These are phyloP conservation scores for Volucella inflata DNA, from an alignment of 2,888 invertebrate species.

Conservation along the genomic window DNA sequence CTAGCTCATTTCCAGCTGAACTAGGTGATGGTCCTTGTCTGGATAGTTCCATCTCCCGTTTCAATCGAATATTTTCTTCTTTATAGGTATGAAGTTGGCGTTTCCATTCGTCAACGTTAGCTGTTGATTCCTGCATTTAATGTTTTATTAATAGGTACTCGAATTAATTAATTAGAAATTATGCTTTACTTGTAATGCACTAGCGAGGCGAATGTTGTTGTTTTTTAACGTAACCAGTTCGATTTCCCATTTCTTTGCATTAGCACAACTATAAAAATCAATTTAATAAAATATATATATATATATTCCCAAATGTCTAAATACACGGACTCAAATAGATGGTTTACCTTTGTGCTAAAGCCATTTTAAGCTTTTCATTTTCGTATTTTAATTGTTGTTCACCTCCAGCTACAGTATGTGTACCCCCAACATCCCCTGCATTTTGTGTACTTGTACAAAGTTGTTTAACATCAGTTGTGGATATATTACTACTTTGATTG, in stretches of 20 bases:
- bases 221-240: slow-evolving; percentile 97
- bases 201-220: slow-evolving; percentile 97
- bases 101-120: slow-evolving; percentile 99
- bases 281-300: background rate
- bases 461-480: slow-evolving; percentile 51
- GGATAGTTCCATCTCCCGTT: slow-evolving; percentile 89
- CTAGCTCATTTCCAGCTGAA: slow-evolving; percentile 87
- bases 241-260: slow-evolving; percentile 99
- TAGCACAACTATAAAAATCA: slow-evolving; percentile 91
- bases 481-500: slow-evolving; percentile 74
- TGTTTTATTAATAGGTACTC: background rate
- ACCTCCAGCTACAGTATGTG: slow-evolving; percentile 81
- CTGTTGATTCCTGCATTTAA: slow-evolving; percentile 89
- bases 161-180: background rate
- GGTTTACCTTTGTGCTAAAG: slow-evolving; percentile 94
- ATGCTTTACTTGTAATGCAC: slow-evolving; percentile 90
- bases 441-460: slow-evolving; percentile 58
- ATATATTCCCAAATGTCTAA: no score
- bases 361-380: slow-evolving; percentile 97
- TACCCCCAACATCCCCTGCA: slow-evolving; percentile 76
- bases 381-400: slow-evolving; percentile 97
- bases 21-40: slow-evolving; percentile 88
- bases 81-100: slow-evolving; percentile 96
- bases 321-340: background rate
- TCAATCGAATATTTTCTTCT: slow-evolving; percentile 94